A percentile compares a stretch with the other conserved stretches of the same genome.
phyloP scores from a whole-genome alignment of 2,113 vertebrate genomes.

The Upupa epops region DNA sequence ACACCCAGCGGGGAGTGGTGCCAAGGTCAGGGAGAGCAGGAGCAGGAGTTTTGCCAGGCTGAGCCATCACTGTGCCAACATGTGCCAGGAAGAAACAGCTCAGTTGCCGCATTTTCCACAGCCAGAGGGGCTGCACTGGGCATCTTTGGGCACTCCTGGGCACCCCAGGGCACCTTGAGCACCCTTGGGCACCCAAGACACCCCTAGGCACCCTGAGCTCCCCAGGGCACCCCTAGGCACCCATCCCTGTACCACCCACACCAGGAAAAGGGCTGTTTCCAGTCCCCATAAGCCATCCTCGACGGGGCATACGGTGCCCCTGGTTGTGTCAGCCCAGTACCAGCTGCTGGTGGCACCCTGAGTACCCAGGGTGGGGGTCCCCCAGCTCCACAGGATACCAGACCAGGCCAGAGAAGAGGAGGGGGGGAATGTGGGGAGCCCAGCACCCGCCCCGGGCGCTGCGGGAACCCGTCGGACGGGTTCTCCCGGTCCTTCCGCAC shows the following conservation, averaged over 20 bases:
- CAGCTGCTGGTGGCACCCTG: not conserved
- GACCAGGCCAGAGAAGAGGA: not conserved
- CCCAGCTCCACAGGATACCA: not conserved
- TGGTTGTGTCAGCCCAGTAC: not conserved
- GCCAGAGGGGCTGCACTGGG: not conserved
- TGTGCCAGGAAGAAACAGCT: not conserved
- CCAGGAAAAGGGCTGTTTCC: accelerated
- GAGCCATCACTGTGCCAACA: not conserved
- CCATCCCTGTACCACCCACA: not conserved
- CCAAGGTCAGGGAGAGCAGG: not conserved
- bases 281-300: accelerated
- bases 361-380: not conserved
- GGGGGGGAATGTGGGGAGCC: not conserved
- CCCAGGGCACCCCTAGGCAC: no score
- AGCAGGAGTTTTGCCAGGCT: not conserved
- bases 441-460: not conserved
- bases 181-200: no score
- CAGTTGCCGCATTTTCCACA: accelerated
- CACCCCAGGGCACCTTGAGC: no score
- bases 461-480: not conserved
- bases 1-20: accelerated
- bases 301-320: accelerated
- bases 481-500: conserved; percentile 19
- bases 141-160: not conserved
- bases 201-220: no score